Conservation (phyloP, 2,797 vertebrate genomes). For the Lutjanus campechanus region DNA sequence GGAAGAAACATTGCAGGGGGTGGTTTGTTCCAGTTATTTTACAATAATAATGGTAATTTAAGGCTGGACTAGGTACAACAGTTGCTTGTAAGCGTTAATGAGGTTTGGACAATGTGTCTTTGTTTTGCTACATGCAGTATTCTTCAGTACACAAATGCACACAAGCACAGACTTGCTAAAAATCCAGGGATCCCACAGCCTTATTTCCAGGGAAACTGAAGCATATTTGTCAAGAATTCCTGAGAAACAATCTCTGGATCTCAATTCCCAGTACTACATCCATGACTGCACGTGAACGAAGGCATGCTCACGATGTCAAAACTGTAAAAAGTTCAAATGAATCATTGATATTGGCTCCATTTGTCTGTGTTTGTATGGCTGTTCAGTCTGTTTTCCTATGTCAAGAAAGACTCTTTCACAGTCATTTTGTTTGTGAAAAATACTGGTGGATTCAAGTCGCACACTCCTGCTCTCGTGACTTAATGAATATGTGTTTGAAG, state of each 20-base stretch:
- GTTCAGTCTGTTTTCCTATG: neutral
- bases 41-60: neutral
- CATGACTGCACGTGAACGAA: neutral
- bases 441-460: neutral
- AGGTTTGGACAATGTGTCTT: neutral
- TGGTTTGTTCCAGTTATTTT: neutral
- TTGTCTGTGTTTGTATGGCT: neutral
- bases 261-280: neutral
- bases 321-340: neutral
- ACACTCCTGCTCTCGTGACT: neutral
- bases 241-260: neutral
- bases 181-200: neutral
- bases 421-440: neutral
- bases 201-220: neutral
- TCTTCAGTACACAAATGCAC: neutral
- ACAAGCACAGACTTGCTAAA: neutral
- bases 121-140: neutral
- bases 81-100: neutral
- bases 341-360: neutral
- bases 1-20: neutral
- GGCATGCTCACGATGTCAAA: neutral
- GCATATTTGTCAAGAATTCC: neutral
- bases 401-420: neutral
- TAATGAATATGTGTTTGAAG: conserved; percentile 31
- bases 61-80: neutral